Conservation (phyloP, 2,888 invertebrate species). For the Lysandra bellargus region DNA sequence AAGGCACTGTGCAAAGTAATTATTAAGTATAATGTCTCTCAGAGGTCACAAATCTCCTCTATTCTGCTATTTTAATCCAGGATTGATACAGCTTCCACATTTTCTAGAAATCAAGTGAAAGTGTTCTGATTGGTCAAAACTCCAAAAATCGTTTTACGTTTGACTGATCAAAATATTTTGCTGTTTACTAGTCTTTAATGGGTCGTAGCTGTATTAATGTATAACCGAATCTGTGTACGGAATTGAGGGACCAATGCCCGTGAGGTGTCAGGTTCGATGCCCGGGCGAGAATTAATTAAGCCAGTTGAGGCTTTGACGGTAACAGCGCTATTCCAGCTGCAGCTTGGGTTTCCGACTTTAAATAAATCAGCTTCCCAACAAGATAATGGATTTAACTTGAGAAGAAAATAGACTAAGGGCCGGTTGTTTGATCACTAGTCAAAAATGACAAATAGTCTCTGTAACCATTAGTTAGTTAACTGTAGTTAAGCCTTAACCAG, state of each 20-base stretch:
- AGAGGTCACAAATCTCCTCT: no score
- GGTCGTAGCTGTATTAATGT: not conserved
- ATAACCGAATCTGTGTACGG: not conserved
- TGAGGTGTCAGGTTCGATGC: slow-evolving; percentile 37
- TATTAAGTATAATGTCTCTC: not conserved
- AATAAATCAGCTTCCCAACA: not conserved
- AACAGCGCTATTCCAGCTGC: slow-evolving; percentile 32
- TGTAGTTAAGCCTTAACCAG: no score
- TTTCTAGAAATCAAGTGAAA: no score
- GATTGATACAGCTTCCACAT: no score
- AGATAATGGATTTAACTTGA: not conserved
- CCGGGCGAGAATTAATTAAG: slow-evolving; percentile 37
- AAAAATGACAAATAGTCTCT: no score
- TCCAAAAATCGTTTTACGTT: not conserved
- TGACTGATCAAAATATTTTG: not conserved
- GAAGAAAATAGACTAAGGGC: not conserved
- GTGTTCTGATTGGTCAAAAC: not conserved
- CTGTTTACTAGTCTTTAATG: not conserved
- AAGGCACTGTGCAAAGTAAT: not conserved
- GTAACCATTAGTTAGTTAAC: no score
- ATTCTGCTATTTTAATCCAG: no score
- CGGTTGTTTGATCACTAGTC: no score
- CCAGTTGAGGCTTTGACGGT: slow-evolving; percentile 35
- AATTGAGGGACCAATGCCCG: not conserved
- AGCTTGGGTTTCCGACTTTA: slow-evolving; percentile 26